phyloP scores from a whole-genome alignment of 2,888 invertebrate species.

The Gasteruption jaculator region DNA sequence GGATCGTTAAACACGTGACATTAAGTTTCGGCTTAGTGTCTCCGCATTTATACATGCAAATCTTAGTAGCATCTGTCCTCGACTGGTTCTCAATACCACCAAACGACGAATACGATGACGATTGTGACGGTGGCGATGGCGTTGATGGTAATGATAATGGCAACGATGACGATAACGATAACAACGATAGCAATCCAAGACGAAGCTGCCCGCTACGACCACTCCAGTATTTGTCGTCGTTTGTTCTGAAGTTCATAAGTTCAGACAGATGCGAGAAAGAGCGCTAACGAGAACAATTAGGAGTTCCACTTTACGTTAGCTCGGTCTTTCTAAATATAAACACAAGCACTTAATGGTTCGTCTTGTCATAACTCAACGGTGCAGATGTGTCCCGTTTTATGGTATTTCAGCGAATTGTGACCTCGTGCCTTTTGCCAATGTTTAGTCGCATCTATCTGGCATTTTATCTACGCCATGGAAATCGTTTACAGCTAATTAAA shows the following conservation, averaged over 20 bases:
- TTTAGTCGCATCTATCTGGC: too few relatives aligned
- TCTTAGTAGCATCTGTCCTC: slow-evolving; percentile 39
- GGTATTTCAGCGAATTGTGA: slow-evolving; percentile 42
- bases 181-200: too few relatives aligned
- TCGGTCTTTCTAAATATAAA: slow-evolving; percentile 48
- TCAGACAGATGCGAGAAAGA: slow-evolving; percentile 48
- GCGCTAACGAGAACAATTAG: slow-evolving; percentile 50
- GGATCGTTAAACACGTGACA: slow-evolving; percentile 32
- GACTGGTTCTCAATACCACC: slow-evolving; percentile 5
- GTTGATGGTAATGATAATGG: too few relatives aligned
- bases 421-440: too few relatives aligned
- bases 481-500: too few relatives aligned
- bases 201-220: too few relatives aligned
- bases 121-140: too few relatives aligned
- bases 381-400: slow-evolving; percentile 39
- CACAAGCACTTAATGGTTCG: slow-evolving; percentile 42
- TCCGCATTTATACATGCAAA: slow-evolving; percentile 44
- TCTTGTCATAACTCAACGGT: slow-evolving; percentile 37
- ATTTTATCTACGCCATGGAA: too few relatives aligned
- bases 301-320: slow-evolving; percentile 47
- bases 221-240: too few relatives aligned
- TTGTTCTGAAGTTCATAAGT: slow-evolving; percentile 43
- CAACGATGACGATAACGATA: too few relatives aligned
- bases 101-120: too few relatives aligned
- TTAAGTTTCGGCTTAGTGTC: slow-evolving; percentile 40